Conservation (phyloP, 2,113 vertebrate species). For the Galemys pyrenaicus region DNA sequence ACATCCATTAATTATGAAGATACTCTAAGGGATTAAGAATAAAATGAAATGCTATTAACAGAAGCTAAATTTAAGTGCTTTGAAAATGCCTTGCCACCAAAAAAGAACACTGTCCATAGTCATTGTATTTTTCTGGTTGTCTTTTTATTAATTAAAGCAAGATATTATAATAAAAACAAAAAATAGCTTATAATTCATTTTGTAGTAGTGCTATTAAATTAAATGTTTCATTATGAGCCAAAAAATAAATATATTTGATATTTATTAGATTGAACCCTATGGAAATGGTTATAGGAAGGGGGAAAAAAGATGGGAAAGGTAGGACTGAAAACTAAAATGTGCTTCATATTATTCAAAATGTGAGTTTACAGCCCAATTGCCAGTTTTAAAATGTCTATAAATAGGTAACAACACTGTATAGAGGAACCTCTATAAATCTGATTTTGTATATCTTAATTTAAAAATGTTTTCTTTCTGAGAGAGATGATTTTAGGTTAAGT, state of each 20-base stretch:
- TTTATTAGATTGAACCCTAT: neutral
- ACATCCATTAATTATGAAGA: neutral
- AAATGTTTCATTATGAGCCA: neutral
- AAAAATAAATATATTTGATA: neutral
- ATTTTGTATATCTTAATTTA: neutral
- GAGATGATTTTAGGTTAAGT: neutral
- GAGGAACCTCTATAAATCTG: neutral
- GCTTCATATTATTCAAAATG: neutral
- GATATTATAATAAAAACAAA: neutral
- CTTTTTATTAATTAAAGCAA: neutral
- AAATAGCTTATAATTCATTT: neutral
- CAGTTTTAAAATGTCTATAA: neutral
- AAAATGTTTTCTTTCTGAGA: neutral
- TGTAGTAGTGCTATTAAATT: neutral
- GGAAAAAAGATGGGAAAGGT: neutral
- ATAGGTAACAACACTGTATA: neutral
- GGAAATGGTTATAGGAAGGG: accelerated
- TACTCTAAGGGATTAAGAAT: neutral
- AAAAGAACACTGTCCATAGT: neutral
- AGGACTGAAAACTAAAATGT: neutral
- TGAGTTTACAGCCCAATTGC: neutral
- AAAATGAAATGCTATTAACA: neutral
- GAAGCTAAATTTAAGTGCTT: neutral
- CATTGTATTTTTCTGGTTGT: neutral
- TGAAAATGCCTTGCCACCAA: neutral